Evolutionary conservation across 2,113 vertebrate species (phyloP).

Genomic region (Manacus vitellinus): DNA sequence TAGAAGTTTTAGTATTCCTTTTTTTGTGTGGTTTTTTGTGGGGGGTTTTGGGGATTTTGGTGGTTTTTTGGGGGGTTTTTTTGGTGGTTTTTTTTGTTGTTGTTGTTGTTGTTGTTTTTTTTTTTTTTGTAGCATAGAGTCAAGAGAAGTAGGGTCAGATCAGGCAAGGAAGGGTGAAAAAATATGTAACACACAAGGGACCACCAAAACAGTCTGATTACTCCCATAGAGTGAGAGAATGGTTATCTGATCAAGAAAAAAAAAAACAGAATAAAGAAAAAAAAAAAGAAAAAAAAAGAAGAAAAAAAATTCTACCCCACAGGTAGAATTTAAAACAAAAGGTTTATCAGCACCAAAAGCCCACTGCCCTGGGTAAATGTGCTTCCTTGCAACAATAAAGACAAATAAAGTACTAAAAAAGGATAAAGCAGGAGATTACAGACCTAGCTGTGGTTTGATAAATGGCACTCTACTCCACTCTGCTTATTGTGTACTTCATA

Average conservation of each 20-base stretch:
- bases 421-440: conserved; percentile 81
- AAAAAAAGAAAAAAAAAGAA: accelerated
- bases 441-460: conserved; percentile 83
- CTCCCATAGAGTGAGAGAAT: conserved; percentile 29
- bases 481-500: conserved; percentile 86
- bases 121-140: conserved; percentile 17
- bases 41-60: background rate
- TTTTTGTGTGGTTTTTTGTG: background rate
- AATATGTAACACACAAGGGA: conserved; percentile 43
- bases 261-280: background rate
- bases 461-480: conserved; percentile 84
- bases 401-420: conserved; percentile 80
- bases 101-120: background rate
- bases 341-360: conserved; percentile 65
- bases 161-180: background rate
- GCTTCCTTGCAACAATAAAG: conserved; percentile 78
- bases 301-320: background rate
- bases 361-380: conserved; percentile 76
- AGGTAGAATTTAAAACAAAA: conserved; percentile 58
- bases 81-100: background rate
- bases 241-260: background rate
- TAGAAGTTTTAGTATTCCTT: background rate
- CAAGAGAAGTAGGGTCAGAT: background rate
- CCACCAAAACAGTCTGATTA: conserved; percentile 68
- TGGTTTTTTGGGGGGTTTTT: background rate